Percentiles rank a stretch among this genome's conserved stretches.
These are phyloP conservation scores for Cynodonichthys magdalenae DNA, from an alignment of 2,797 vertebrate species.

Conservation along the genomic window DNA sequence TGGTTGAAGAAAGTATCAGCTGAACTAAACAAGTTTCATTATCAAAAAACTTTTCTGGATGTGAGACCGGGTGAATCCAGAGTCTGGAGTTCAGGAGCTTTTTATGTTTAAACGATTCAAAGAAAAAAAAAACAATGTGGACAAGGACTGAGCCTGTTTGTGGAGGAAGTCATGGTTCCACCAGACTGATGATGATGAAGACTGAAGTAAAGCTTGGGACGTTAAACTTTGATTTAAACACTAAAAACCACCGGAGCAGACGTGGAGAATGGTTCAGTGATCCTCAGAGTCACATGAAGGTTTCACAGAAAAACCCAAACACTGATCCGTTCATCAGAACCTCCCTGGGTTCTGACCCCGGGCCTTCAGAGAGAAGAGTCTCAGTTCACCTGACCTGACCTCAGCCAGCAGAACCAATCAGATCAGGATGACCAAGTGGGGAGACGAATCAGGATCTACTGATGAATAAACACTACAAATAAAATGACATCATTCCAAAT, in stretches of 20 bases:
- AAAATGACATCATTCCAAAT: too few species aligned
- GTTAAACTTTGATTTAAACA: not conserved
- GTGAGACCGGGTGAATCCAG: too few species aligned
- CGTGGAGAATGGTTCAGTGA: slow-evolving; percentile 6
- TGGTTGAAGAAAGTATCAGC: too few species aligned
- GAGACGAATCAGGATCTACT: too few species aligned
- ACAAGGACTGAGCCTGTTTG: too few species aligned
- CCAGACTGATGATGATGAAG: not conserved
- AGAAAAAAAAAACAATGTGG: too few species aligned
- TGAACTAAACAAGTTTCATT: too few species aligned
- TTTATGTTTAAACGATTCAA: too few species aligned
- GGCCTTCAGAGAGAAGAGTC: not conserved
- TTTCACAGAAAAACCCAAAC: slow-evolving; percentile 16
- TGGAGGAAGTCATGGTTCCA: not conserved
- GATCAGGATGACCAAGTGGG: not conserved
- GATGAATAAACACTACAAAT: too few species aligned
- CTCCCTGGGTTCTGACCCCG: not conserved
- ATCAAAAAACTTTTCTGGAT: too few species aligned
- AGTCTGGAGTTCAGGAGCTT: too few species aligned
- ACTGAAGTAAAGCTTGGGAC: not conserved
- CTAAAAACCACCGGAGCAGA: slow-evolving; percentile 9
- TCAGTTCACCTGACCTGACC: not conserved
- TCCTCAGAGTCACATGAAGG: slow-evolving; percentile 17
- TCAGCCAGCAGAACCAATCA: too few species aligned
- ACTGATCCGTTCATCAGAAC: slow-evolving; percentile 19